These are phyloP conservation scores for Olivierus martensii DNA, from an alignment of 1,140 invertebrate genomes.

Conservation along the genomic window DNA sequence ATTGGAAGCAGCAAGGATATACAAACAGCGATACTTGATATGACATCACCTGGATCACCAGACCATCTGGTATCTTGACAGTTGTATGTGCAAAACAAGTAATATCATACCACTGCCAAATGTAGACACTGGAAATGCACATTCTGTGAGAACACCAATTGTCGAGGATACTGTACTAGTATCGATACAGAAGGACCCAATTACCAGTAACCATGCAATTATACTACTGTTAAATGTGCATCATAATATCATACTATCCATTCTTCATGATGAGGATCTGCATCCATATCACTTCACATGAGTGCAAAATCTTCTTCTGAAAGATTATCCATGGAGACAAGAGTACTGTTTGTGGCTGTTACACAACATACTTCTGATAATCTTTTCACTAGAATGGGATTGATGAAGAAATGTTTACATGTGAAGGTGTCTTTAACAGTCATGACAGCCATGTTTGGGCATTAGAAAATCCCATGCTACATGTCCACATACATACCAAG, in stretches of 20 bases:
- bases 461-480: not conserved
- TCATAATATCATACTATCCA: not conserved
- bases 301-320: not conserved
- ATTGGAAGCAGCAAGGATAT: no score
- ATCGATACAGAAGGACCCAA: not conserved
- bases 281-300: not conserved
- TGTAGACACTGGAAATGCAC: not conserved
- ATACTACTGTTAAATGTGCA: not conserved
- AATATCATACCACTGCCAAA: not conserved
- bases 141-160: not conserved
- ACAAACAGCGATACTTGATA: no score
- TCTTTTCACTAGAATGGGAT: not conserved
- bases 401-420: slow-evolving; percentile 1
- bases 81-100: not conserved
- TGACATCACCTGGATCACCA: no score
- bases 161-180: not conserved
- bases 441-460: not conserved
- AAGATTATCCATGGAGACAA: not conserved
- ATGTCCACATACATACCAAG: not conserved
- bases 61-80: no score
- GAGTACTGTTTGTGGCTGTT: not conserved
- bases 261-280: not conserved
- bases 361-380: not conserved
- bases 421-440: no score
- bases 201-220: not conserved